These are phyloP conservation scores for Pyrocephalus nanus DNA, from an alignment of 2,797 vertebrate species.

Conservation along the genomic window DNA sequence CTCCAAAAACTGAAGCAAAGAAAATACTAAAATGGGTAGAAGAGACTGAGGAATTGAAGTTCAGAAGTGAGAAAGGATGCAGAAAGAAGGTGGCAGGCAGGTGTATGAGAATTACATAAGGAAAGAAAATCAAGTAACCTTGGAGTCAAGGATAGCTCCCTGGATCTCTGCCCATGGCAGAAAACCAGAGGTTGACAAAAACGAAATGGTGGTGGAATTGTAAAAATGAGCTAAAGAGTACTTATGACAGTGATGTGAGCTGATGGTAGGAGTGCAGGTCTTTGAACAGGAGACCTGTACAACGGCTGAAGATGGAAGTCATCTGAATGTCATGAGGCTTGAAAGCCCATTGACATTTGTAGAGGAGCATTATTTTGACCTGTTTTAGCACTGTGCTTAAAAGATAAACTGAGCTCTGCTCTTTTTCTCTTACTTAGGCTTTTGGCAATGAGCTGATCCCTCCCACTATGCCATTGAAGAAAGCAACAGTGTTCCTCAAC, in stretches of 20 bases:
- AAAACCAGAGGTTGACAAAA: background rate
- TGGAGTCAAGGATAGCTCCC: conserved; percentile 12
- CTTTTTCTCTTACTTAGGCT: conserved; percentile 72
- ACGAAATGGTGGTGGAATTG: background rate
- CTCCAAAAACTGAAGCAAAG: background rate
- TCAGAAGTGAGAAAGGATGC: background rate
- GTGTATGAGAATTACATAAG: background rate
- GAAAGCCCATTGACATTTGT: background rate
- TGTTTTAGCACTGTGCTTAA: background rate
- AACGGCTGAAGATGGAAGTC: background rate
- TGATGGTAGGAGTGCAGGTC: background rate
- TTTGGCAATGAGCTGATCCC: conserved; percentile 85
- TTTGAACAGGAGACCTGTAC: background rate
- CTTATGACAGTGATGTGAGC: background rate
- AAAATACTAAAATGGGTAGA: background rate
- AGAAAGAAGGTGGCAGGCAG: background rate
- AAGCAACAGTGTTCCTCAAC: conserved; percentile 91
- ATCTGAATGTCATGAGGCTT: background rate
- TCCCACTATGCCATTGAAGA: conserved; percentile 81
- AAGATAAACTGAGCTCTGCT: background rate
- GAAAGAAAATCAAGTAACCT: conserved; percentile 15
- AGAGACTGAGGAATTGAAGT: background rate
- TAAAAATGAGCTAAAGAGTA: background rate
- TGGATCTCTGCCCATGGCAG: background rate
- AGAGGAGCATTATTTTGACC: background rate